Percentiles rank a stretch among this genome's conserved stretches.
phyloP scores from a whole-genome alignment of 2,888 invertebrate genomes.

The Polyploca ridens region DNA sequence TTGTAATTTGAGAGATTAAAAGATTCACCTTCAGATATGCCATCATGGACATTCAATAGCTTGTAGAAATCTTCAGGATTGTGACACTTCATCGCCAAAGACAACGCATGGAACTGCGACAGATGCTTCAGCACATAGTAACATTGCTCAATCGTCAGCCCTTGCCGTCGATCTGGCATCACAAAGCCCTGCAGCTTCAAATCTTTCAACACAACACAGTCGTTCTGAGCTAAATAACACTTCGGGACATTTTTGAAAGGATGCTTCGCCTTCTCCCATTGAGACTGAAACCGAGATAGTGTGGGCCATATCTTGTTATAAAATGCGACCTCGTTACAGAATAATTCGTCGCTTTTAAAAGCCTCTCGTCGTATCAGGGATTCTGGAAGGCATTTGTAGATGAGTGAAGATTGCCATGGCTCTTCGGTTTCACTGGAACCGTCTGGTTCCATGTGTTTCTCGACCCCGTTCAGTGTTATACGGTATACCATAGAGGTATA shows the following conservation, averaged over 20 bases:
- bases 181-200: constrained; percentile 84
- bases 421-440: constrained; percentile 61
- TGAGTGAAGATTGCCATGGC: constrained; percentile 87
- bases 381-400: constrained; percentile 89
- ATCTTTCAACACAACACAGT: constrained; percentile 85
- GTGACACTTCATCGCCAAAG: constrained; percentile 86
- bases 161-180: constrained; percentile 87
- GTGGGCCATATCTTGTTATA: constrained; percentile 89
- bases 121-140: constrained; percentile 84
- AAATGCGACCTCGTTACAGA: constrained; percentile 89
- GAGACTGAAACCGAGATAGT: constrained; percentile 83
- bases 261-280: constrained; percentile 65
- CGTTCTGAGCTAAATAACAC: constrained; percentile 85
- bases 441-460: constrained; percentile 55
- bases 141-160: constrained; percentile 85
- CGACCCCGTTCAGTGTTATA: constrained; percentile 83
- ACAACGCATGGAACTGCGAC: constrained; percentile 87
- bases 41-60: constrained; percentile 72
- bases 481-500: constrained; percentile 90
- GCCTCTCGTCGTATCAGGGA: constrained; percentile 86
- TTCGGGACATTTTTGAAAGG: constrained; percentile 84
- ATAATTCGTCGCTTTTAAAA: constrained; percentile 88
- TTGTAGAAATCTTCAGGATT: constrained; percentile 83
- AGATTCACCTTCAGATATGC: constrained; percentile 73
- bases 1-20: background rate